Base-by-base conservation (phyloP, 2,797 vertebrate species). In the Tenualosa thibaudeaui region DNA sequence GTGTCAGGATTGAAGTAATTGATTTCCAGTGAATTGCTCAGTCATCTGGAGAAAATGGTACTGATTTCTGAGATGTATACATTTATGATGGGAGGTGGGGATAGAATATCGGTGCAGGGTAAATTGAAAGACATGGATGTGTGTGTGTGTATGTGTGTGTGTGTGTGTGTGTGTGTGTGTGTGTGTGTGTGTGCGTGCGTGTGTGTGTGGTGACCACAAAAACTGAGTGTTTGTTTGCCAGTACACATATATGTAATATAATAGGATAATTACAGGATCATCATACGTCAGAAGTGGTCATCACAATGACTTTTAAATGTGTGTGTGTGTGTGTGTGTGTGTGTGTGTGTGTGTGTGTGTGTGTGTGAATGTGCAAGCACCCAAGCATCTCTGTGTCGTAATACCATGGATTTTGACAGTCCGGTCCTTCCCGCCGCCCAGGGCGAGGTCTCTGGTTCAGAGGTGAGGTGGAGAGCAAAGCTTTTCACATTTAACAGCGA, bases 401-500 rank as follows among this genome's bases (percentile, higher is more conserved):
- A 13, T 53, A 91, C 86, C 85, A 84, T 60, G 88, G 91, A 93
- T 90, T 91, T 93, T 91, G 91, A 83, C 88, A 86, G 90, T 89
- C 82, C 84, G 37, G 84, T 86, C 84, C 86, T 65, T n/a, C 6
- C 37, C 87, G 84, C 86, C 90, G 91, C 93, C 93, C 94, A 85
- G 89, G 81, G 93, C 50, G 50, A 51, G 50, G 50, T 51, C 86
- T 85, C 90, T 82, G 84, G 92, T 93, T 94, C 93, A 94, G 92
- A 93, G 94, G 94, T 93, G 88, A 93, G 86, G 81, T 54, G 90
- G 92, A 93, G 93, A 94, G 92, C 85, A 83, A 86, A 50, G 86
- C 89, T 93, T 93, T 93, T 26, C 62, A 19, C 68, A 75, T 75
- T 93, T 5, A 86, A 86, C 19, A 87, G 82, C 88, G 85, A 94